These are phyloP conservation scores for Felis chaus DNA, from an alignment of 2,113 vertebrate species.

Conservation along the genomic window DNA sequence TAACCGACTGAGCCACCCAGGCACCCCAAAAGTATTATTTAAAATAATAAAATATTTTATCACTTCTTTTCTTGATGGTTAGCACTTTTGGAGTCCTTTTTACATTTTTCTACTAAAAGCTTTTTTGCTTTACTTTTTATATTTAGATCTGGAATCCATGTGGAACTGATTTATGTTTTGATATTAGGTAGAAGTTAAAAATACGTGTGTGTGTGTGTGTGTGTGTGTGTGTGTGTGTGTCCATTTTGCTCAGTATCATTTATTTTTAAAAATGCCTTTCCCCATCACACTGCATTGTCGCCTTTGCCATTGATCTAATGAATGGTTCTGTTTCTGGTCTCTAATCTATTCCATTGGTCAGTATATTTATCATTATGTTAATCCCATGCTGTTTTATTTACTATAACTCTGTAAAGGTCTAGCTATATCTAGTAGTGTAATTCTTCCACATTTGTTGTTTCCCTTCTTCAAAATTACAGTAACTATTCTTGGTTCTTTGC, in stretches of 20 bases:
- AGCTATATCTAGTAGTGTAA: background rate
- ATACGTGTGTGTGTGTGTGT: background rate
- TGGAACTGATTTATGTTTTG: background rate
- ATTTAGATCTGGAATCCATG: background rate
- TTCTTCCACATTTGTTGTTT: background rate
- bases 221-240: background rate
- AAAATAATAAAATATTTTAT: background rate
- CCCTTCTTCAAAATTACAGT: background rate
- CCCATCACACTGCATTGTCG: background rate
- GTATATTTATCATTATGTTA: background rate
- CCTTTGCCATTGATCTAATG: background rate
- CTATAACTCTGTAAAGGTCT: background rate
- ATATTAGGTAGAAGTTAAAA: background rate
- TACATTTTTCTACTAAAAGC: background rate
- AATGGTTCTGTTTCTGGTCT: background rate
- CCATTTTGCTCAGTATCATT: background rate
- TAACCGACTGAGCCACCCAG: too few relatives aligned
- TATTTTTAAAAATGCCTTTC: background rate
- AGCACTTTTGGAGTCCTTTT: background rate
- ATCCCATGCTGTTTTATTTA: background rate
- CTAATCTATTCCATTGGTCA: background rate
- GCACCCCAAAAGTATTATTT: too few relatives aligned
- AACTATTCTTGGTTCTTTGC: background rate
- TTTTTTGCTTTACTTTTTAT: background rate
- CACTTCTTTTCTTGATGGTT: background rate